Base-by-base conservation (phyloP, 1,140 invertebrate species). In the Aphidius gifuensis region DNA sequence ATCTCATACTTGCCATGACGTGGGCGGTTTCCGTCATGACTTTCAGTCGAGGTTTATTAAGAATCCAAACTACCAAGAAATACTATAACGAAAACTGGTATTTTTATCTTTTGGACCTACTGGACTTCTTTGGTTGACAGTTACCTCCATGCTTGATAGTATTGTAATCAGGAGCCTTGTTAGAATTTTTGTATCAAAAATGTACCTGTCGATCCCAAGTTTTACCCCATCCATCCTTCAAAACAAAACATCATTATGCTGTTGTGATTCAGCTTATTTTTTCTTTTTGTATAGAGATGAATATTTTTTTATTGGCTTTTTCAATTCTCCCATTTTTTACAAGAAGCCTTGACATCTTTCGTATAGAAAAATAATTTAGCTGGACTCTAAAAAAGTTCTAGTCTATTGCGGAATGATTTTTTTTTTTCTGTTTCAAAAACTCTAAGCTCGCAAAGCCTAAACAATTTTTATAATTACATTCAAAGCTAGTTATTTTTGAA, bases 51-150 rank as follows among this genome's bases (percentile, higher is more conserved):
- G 64, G 60, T 66, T 66, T 65, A 65, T 69, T 66, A 67, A 60
- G 60, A 67, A 65, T 64, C 66, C 71, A 73, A 72, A 61, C 7
- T 62, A 61, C 64, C 54, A 68, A 67, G 44, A 68, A 46, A 65
- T 55, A 64, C 70, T 70, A 69, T 66, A 67, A 69, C 70, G 66
- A 32, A 32, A 32, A 32, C 23, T 32, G 77, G 74, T 79, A 79
- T 75, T 76, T 78, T 79, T 78, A 79, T 79, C 76, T 70, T 50
- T 58, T 32, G 32, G 58, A 47, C 49, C 9, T 5, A 61, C 58
- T 32, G 23, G 23, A 32, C 23, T 32, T 32, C 51, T 9, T 16
- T 8, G 23, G 46, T 66, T 71, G 72, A 74, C 72, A 68, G 66
- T n/a, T 71, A 71, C 66, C 69, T 68, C 66, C 55, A 62, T 68